These are phyloP conservation scores for Carapus acus DNA, from an alignment of 2,797 vertebrate species.

Conservation along the genomic window DNA sequence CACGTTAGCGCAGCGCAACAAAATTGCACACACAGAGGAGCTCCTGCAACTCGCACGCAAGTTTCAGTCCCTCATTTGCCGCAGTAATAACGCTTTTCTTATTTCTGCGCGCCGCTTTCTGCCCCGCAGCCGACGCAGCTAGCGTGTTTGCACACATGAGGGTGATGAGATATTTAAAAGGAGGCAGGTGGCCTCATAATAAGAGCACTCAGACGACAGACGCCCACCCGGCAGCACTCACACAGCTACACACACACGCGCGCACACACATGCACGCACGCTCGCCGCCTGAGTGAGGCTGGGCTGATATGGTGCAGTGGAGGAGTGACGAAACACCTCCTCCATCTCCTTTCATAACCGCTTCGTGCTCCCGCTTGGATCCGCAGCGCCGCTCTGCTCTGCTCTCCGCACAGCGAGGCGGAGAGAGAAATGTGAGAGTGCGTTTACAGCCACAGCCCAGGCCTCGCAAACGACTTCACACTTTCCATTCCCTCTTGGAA, in stretches of 20 bases:
- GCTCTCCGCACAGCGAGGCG: conserved; percentile 14
- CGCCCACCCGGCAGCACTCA: conserved; percentile 4
- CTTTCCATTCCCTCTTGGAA: no score
- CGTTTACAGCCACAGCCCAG: not conserved
- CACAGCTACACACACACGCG: no score
- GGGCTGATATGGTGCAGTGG: conserved; percentile 12
- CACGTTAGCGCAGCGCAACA: not conserved
- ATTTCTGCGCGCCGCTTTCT: conserved; percentile 3
- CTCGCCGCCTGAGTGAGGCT: conserved; percentile 24
- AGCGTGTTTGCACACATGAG: conserved; percentile 47
- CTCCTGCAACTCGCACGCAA: not conserved
- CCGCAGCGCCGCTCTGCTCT: conserved; percentile 13
- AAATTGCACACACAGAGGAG: not conserved
- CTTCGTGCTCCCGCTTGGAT: conserved; percentile 17
- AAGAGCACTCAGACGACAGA: conserved; percentile 36
- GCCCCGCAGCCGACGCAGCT: conserved; percentile 35
- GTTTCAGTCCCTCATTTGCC: conserved; percentile 4
- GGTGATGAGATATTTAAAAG: conserved; percentile 65
- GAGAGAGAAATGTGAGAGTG: conserved; percentile 1
- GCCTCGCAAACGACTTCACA: no score
- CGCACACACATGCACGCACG: conserved; percentile 10
- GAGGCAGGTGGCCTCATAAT: conserved; percentile 47
- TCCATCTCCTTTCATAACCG: conserved; percentile 18
- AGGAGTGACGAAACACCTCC: conserved; percentile 43
- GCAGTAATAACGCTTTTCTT: conserved; percentile 18